A percentile compares a stretch with the other conserved stretches of the same genome.
These are phyloP conservation scores for Merluccius polli DNA, from an alignment of 2,797 vertebrate genomes.

Conservation along the genomic window DNA sequence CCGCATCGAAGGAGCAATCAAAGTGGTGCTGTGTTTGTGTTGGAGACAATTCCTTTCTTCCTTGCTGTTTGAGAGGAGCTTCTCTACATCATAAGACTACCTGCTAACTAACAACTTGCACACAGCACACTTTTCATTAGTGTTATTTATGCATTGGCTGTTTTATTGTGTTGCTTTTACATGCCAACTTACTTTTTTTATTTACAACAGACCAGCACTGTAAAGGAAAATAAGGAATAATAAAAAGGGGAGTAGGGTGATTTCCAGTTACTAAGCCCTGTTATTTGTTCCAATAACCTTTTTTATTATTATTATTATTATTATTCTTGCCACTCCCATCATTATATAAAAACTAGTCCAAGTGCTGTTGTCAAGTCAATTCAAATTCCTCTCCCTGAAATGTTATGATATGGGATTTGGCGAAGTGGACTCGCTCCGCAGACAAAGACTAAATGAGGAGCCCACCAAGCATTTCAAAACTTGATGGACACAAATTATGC, in stretches of 20 bases:
- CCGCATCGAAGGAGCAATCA: neutral
- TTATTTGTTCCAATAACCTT: neutral
- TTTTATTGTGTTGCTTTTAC: neutral
- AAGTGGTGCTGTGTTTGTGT: neutral
- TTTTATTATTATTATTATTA: slow-evolving; percentile 37
- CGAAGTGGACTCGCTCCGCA: slow-evolving; percentile 54
- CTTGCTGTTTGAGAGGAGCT: too few species aligned
- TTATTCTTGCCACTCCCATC: slow-evolving; percentile 38
- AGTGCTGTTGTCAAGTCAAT: slow-evolving; percentile 61
- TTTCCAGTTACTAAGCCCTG: neutral
- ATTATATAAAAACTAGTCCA: slow-evolving; percentile 34
- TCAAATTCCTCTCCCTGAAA: slow-evolving; percentile 55
- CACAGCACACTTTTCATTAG: neutral
- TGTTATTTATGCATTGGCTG: neutral
- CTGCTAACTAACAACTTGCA: neutral
- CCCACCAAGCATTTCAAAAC: slow-evolving; percentile 68
- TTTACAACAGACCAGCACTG: neutral
- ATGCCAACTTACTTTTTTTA: neutral
- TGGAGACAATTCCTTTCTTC: neutral
- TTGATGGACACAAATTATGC: slow-evolving; percentile 75
- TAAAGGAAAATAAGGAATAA: neutral
- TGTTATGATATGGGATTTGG: slow-evolving; percentile 63
- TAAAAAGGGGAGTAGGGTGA: neutral
- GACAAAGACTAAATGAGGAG: slow-evolving; percentile 72
- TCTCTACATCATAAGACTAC: neutral